Evolutionary conservation across 2,113 vertebrate genomes (phyloP), one percentile per base, ranked within the genome.

Genomic region (Erpornis zantholeuca): DNA sequence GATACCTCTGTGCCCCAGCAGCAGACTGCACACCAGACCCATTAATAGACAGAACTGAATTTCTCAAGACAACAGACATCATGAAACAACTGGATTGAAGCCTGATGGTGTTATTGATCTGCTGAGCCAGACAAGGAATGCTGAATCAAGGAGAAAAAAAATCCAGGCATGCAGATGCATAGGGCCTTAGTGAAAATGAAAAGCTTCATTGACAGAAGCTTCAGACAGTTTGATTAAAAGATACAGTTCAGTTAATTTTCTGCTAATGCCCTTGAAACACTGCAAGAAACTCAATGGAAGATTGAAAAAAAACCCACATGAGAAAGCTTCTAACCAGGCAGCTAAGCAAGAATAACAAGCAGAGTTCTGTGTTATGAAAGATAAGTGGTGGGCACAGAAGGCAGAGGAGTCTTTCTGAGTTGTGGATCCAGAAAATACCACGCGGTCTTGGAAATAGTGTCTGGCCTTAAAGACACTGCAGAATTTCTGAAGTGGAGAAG

Each of bases 31-130:
- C 14, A 24, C 84, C 47, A 70, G 56, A 68, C 44, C 68, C 72
- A 36, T 78, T 94, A 75, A 96, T 35, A 56, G 77, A 78, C 77
- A 86, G 42, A 91, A 84, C 47, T 52, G 65, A 71, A 60, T 87
- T 94, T 94, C 65, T 90, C 24, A 64, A 68, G 61, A 36, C 60
- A 75, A 7, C 28, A 71, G 69, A 70, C 72, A 84, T 77, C 33
- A 31, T 65, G 47, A 81, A 89, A 64, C 47, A 82, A 64, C 52
- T 89, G 56, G 64, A n/a, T 78, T 92, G 45, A 40, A 61, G 45
- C 49, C 65, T 86, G 69, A 89, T 95, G 81, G 44, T 87, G 31
- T 91, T 94, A 82, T 91, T 54, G 92, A 89, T 89, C 65, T 84
- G 16, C 42, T 17, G n/a, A 86, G 38, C 29, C 38, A 68, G 59